These are phyloP conservation scores for Drosophila anomelani DNA, from an alignment of 2,888 invertebrate genomes.

Conservation along the genomic window DNA sequence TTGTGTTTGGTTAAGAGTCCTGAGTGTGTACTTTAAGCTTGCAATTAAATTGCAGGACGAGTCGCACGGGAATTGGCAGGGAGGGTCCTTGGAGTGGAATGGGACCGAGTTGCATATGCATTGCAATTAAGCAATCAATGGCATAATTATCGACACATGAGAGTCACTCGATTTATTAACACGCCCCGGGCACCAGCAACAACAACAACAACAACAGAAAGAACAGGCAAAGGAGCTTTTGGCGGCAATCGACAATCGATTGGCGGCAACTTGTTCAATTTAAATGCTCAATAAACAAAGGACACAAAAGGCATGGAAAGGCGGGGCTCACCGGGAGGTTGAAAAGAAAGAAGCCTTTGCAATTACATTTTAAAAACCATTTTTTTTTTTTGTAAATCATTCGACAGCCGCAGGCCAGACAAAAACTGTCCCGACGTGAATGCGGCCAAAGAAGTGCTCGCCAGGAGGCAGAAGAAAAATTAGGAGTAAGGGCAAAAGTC, in stretches of 20 bases:
- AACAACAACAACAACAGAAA: slow-evolving; percentile 8
- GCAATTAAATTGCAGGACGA: slow-evolving; percentile 52
- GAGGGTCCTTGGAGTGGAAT: background rate
- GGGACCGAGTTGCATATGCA: slow-evolving; percentile 59
- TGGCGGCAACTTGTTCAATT: slow-evolving; percentile 60
- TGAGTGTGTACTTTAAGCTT: slow-evolving; percentile 56
- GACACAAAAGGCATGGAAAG: slow-evolving; percentile 31
- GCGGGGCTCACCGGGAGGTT: background rate
- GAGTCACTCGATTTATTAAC: slow-evolving; percentile 78
- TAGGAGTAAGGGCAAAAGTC: background rate
- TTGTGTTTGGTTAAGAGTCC: slow-evolving; percentile 21
- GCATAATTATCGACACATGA: slow-evolving; percentile 78
- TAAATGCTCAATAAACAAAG: slow-evolving; percentile 60
- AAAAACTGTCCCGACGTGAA: slow-evolving; percentile 41
- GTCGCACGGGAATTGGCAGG: slow-evolving; percentile 37
- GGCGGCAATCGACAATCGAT: slow-evolving; percentile 40
- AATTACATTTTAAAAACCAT: slow-evolving; percentile 1
- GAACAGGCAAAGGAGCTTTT: slow-evolving; percentile 4
- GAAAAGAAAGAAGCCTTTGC: slow-evolving; percentile 35
- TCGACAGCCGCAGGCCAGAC: slow-evolving; percentile 40
- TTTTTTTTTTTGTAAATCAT: background rate
- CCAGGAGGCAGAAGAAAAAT: slow-evolving; percentile 2
- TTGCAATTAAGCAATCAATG: slow-evolving; percentile 81
- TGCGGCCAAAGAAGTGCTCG: slow-evolving; percentile 48
- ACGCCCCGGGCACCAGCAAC: slow-evolving; percentile 57